Evolutionary conservation across 2,888 invertebrate genomes (phyloP).

Genomic region (Lochmaea crataegi): DNA sequence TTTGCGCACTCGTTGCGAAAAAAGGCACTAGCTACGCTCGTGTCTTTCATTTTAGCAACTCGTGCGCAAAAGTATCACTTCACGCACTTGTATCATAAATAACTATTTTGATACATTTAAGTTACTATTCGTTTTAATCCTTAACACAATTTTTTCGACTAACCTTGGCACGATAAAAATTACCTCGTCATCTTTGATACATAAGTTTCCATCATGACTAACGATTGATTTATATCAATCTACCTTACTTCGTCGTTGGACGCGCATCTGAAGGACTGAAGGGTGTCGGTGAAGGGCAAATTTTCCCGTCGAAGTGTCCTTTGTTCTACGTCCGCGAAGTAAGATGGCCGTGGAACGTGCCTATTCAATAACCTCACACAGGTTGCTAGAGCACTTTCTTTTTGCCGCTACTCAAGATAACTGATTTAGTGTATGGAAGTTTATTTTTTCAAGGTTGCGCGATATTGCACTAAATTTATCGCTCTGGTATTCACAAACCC

Average conservation of each 20-base stretch:
- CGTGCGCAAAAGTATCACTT: no score
- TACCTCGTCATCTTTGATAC: constrained; percentile 23
- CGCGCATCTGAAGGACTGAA: constrained; percentile 9
- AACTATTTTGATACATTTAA: no score
- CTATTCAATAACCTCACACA: constrained; percentile 56
- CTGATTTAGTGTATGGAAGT: no score
- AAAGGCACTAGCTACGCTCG: no score
- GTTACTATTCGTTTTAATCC: neutral
- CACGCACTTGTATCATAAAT: no score
- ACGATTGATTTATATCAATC: constrained; percentile 33
- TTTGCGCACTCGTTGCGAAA: no score
- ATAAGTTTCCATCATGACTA: constrained; percentile 20
- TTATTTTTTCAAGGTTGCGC: no score
- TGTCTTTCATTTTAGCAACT: no score
- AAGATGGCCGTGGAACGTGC: constrained; percentile 56
- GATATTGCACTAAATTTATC: no score
- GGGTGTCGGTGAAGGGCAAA: constrained; percentile 21
- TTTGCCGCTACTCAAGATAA: constrained; percentile 27
- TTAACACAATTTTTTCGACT: neutral
- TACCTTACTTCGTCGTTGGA: constrained; percentile 17
- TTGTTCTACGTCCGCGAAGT: constrained; percentile 53
- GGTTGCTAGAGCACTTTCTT: constrained; percentile 36
- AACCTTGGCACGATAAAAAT: constrained; percentile 11
- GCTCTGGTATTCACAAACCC: no score
- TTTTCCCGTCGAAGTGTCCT: constrained; percentile 35